A percentile compares a stretch with the other conserved stretches of the same genome.
Evolutionary conservation across 2,888 invertebrate species (phyloP).

Genomic region (Lepidocyrtoides sp.): DNA sequence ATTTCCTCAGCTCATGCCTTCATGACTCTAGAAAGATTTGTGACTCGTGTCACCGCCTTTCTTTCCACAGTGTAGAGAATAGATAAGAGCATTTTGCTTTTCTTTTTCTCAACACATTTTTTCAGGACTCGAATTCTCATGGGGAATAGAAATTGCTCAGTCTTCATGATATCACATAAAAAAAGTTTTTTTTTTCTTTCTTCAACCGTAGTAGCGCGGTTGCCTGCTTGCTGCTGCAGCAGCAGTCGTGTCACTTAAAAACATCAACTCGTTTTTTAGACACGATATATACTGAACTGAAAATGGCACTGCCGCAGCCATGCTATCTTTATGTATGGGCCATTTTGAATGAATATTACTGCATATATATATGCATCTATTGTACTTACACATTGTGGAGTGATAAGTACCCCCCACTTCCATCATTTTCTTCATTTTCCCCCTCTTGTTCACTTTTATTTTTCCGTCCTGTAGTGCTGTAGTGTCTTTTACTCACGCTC

Average conservation of each 20-base stretch:
- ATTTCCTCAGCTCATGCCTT: neutral
- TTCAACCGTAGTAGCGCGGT: neutral
- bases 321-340: constrained; percentile 44
- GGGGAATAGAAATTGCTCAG: constrained; percentile 8
- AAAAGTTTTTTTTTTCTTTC: neutral
- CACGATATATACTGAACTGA: neutral
- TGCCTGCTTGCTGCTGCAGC: neutral
- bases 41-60: neutral
- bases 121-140: neutral
- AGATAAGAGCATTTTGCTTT: neutral
- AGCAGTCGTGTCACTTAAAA: neutral
- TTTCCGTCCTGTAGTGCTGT: neutral
- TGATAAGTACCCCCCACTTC: constrained; percentile 47
- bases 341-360: constrained; percentile 60
- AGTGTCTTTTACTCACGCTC: neutral
- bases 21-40: neutral
- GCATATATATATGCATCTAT: too few species aligned
- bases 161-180: neutral
- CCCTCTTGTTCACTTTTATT: neutral
- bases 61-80: neutral
- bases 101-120: neutral
- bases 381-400: constrained; percentile 59
- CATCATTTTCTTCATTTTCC: constrained; percentile 34
- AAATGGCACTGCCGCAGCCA: constrained; percentile 20
- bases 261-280: neutral